phyloP scores from a whole-genome alignment of 2,797 vertebrate species.

The Euthynnus affinis region DNA sequence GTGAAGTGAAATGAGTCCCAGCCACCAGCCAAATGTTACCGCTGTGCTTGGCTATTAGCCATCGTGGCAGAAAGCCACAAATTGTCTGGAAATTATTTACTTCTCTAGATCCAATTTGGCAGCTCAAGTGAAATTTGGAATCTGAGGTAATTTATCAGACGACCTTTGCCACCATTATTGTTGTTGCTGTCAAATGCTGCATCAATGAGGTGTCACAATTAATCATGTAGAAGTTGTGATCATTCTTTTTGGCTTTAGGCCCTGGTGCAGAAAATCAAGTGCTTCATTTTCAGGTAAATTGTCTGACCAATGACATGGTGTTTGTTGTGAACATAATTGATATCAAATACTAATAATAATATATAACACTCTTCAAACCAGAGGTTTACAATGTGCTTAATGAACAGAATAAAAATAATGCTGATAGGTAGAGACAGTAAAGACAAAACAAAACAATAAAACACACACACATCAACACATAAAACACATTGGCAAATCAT shows the following conservation, averaged over 20 bases:
- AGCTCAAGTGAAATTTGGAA: constrained; percentile 23
- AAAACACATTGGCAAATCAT: no score
- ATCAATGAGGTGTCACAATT: neutral
- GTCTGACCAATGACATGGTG: neutral
- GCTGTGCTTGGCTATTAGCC: constrained; percentile 34
- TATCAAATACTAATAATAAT: neutral
- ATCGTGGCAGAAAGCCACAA: constrained; percentile 21
- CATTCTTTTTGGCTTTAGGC: neutral
- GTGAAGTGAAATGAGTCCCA: constrained; percentile 26
- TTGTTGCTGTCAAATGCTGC: constrained; percentile 6
- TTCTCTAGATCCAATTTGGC: constrained; percentile 47
- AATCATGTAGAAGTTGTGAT: constrained; percentile 4
- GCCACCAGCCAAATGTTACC: constrained; percentile 20
- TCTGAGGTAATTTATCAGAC: constrained; percentile 22
- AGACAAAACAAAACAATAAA: no score
- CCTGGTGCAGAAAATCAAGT: neutral
- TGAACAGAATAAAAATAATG: neutral
- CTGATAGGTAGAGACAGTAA: neutral
- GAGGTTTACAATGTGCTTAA: neutral
- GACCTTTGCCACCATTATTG: neutral
- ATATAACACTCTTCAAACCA: neutral
- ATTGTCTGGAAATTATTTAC: constrained; percentile 39
- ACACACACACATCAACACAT: no score
- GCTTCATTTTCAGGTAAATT: neutral
- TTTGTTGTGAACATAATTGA: neutral